Base-by-base conservation (phyloP, 2,797 vertebrate species). In the Trichosurus vulpecula region DNA sequence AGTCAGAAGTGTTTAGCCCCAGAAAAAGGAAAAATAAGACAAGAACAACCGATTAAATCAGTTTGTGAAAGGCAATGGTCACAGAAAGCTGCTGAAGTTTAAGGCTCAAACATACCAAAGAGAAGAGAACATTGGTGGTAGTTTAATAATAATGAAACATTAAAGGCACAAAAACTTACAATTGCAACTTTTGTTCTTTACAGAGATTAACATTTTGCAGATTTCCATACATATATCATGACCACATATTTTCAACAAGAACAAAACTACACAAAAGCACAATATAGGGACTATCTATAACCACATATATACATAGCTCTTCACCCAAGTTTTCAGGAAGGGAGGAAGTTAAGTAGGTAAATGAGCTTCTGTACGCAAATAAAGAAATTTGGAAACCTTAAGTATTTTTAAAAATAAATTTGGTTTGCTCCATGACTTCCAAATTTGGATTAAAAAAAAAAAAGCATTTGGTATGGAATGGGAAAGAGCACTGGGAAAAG, bases 21-120 rank as follows among this genome's bases (percentile, higher is more conserved):
- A 96, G 58, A 96, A 55, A 55, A 81, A 47, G 91, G 93, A 93
- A 97, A 92, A 87, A 57, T 19, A 91, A 96, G 94, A 96, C 97
- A 14, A 96, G 96, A 93, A 97, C 41, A 14, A 0, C 2, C 2
- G n/a, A 61, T 8, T 53, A 90, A 66, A 57, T 29, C 4, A 94
- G 93, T 22, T 58, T 51, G 25, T 19, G 90, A 94, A 54, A 95
- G 95, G 91, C 95, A 66, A 6, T 35, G 92, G 51, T 51, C 41
- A 87, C 74, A 87, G 94, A 95, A 95, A 97, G 93, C 53, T 54
- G 27, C 57, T n/a, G 35, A 11, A 16, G 90, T 41, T 47, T 41
- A 91, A 8, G 54, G 87, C 91, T 91, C 56, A 87, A 93, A 57
- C 31, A 51, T 6, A 66, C 41, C 35, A 55, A 96, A 92, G 58